Evolutionary conservation across 1,140 invertebrate genomes (phyloP).

Genomic region (Apis laboriosa): DNA sequence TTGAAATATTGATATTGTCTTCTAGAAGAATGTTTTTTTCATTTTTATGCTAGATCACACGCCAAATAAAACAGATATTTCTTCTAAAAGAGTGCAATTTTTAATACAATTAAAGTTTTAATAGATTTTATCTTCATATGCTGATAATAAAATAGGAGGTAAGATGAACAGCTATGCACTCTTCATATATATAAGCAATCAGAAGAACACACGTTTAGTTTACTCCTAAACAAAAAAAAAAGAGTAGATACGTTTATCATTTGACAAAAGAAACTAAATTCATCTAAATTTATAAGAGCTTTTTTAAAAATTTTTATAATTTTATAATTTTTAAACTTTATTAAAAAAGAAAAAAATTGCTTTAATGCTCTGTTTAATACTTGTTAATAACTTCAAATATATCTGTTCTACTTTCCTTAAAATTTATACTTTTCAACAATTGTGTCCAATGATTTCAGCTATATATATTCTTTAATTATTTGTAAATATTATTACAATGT

Average conservation of each 20-base stretch:
- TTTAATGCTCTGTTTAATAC: background rate
- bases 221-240: conserved; percentile 72
- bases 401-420: background rate
- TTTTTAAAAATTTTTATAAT: background rate
- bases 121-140: conserved; percentile 56
- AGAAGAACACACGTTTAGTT: conserved; percentile 62
- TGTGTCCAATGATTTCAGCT: background rate
- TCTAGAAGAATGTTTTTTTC: conserved; percentile 42
- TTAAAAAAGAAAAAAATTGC: background rate
- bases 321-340: background rate
- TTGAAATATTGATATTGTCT: conserved; percentile 54
- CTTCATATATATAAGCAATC: conserved; percentile 71
- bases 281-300: conserved; percentile 5
- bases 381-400: background rate
- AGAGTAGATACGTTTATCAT: conserved; percentile 58
- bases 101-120: conserved; percentile 46
- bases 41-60: conserved; percentile 51
- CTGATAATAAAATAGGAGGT: conserved; percentile 62
- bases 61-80: conserved; percentile 42
- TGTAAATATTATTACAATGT: background rate
- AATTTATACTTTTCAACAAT: background rate
- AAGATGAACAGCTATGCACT: conserved; percentile 63
- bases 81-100: conserved; percentile 34
- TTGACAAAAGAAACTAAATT: conserved; percentile 11
- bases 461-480: background rate